Base-by-base conservation (phyloP, 2,888 invertebrate genomes). In the Acleris literana region DNA sequence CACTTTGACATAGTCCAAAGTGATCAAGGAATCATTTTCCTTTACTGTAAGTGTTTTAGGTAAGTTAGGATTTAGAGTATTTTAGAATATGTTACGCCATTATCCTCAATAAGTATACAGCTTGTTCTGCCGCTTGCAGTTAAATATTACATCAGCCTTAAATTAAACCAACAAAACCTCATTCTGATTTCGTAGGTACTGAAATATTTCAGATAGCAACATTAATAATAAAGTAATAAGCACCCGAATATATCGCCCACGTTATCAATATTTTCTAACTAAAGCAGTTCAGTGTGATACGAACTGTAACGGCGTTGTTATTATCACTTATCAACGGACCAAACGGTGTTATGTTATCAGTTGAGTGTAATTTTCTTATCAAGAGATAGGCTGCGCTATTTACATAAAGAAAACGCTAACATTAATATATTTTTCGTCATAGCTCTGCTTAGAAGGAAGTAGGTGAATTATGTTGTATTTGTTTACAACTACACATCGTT, bases 351-450 rank as follows among this genome's bases (percentile, higher is more conserved):
- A 54, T 39, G 33, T 54, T 54, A 54, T 54, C 54, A 39, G 39
- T 39, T 54, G 18, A 11, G 25, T 13, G 18, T 39, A 39, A 13
- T 39, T 39, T 55, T 16, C 20, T 55, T 55, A 55, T 57, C 20
- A 51, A 60, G 17, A 53, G 44, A 53, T 53, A 52, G 57, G 22
- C 53, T 48, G 17, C 13, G 18, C n/a, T 22, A 57, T 58, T 59
- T 46, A 43, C 29, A 53, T 29, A 3, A 5, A 33, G 33, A 55
- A 54, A n/a, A 13, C 39, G 39, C 55, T 5, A 43, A 33, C 5
- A n/a, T 55, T 20, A 43, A 16, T 39, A 55, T 44, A 22, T 55
- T n/a, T 53, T 33, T 33, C 39, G 39, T 13, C 13, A 13, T 33
- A 39, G 13, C 13, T 11, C 9, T 39, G 13, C 13, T 9, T 9